Evolutionary conservation across 2,888 invertebrate genomes (phyloP).

Genomic region (Coelogynopora nodosa): DNA sequence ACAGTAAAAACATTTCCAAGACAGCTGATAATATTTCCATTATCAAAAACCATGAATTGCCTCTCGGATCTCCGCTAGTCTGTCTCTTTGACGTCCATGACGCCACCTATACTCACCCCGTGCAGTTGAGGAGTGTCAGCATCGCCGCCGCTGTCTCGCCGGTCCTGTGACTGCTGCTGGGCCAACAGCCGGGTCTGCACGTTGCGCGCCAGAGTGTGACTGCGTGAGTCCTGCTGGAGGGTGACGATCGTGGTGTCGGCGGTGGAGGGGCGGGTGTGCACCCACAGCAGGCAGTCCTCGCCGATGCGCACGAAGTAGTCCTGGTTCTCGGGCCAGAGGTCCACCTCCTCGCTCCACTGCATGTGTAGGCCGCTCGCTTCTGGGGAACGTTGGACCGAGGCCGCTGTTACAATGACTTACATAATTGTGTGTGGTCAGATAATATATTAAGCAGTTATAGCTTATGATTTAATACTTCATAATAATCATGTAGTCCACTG

Average conservation of each 20-base stretch:
- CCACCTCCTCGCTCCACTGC: constrained; percentile 24
- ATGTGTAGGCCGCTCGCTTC: constrained; percentile 6
- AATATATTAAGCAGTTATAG: too few species aligned
- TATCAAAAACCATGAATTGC: too few species aligned
- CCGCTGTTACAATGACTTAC: too few species aligned
- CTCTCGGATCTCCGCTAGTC: too few species aligned
- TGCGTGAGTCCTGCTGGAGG: neutral
- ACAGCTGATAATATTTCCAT: too few species aligned
- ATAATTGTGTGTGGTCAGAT: too few species aligned
- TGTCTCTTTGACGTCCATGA: neutral
- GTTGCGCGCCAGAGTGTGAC: neutral
- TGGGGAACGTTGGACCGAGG: too few species aligned
- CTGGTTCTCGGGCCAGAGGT: neutral
- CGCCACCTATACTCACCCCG: too few species aligned
- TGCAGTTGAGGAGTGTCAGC: neutral
- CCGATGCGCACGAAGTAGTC: constrained; percentile 19
- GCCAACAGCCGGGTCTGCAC: neutral
- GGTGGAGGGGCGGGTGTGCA: neutral
- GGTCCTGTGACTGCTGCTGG: neutral
- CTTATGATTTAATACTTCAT: too few species aligned
- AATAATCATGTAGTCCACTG: too few species aligned
- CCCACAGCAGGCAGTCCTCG: constrained; percentile 11
- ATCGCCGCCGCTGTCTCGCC: neutral
- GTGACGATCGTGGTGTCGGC: neutral
- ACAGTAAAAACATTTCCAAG: too few species aligned